These are phyloP conservation scores for Odontesthes bonariensis DNA, from an alignment of 2,113 vertebrate species.

Conservation along the genomic window DNA sequence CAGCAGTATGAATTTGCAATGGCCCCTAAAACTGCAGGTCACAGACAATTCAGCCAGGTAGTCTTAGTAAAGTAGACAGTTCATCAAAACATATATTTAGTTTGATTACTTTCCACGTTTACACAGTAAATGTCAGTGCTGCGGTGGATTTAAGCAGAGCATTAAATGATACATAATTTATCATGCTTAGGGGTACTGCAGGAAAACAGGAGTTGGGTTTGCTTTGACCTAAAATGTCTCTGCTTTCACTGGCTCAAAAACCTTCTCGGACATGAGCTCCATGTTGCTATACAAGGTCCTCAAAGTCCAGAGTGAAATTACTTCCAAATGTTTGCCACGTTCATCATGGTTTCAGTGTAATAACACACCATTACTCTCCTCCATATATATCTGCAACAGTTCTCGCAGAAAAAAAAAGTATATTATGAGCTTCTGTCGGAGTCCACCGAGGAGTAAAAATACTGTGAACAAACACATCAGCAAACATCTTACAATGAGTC, in stretches of 20 bases:
- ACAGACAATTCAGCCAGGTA: slow-evolving; percentile 40
- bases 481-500: neutral
- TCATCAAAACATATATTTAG: slow-evolving; percentile 49
- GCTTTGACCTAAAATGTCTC: slow-evolving; percentile 18
- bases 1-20: slow-evolving; percentile 31
- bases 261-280: slow-evolving; percentile 26
- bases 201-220: slow-evolving; percentile 12
- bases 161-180: slow-evolving; percentile 29
- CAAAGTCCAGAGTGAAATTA: slow-evolving; percentile 44
- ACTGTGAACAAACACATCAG: slow-evolving; percentile 33
- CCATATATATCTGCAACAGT: slow-evolving; percentile 14
- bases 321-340: slow-evolving; percentile 63
- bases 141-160: slow-evolving; percentile 31
- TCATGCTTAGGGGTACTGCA: slow-evolving; percentile 27
- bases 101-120: slow-evolving; percentile 54
- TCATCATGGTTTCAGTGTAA: slow-evolving; percentile 54
- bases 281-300: slow-evolving; percentile 42
- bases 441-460: slow-evolving; percentile 32
- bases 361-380: slow-evolving; percentile 49
- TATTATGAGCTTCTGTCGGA: slow-evolving; percentile 25
- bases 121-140: slow-evolving; percentile 21
- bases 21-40: slow-evolving; percentile 18
- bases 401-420: slow-evolving; percentile 6
- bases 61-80: slow-evolving; percentile 12
- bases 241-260: slow-evolving; percentile 50